Evolutionary conservation across 2,797 vertebrate genomes (phyloP).

Genomic region (Sebastolobus altivelis): DNA sequence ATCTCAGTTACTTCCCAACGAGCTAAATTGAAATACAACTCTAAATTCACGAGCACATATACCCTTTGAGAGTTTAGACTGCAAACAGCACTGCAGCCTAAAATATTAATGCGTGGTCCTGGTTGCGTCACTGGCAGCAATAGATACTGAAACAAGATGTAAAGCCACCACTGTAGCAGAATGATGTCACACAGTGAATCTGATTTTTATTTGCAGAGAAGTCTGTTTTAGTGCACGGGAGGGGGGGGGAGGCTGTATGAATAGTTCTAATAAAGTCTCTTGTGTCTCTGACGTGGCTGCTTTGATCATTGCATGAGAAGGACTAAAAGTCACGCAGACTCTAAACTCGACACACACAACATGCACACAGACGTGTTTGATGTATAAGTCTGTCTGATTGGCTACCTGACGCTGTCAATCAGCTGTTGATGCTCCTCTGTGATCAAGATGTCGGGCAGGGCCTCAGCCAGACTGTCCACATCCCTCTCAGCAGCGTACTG

Average conservation of each 20-base stretch:
- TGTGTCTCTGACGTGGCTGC: not conserved
- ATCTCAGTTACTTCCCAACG: not conserved
- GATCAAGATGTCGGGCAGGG: conserved; percentile 90
- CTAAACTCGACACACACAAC: not conserved
- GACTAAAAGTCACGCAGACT: not conserved
- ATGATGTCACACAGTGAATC: not conserved
- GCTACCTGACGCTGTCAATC: conserved; percentile 95
- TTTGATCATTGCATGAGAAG: not conserved
- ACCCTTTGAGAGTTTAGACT: conserved; percentile 3
- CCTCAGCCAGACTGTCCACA: conserved; percentile 90
- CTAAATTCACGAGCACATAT: not conserved
- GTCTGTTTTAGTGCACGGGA: not conserved
- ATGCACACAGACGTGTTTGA: not conserved
- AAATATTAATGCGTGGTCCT: conserved; percentile 26
- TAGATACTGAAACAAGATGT: conserved; percentile 1
- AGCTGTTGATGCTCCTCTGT: conserved; percentile 90
- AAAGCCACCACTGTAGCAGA: conserved; percentile 1
- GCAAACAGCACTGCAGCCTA: conserved; percentile 11
- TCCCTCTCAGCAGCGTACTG: conserved; percentile 92
- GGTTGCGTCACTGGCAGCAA: conserved; percentile 13
- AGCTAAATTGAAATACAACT: not conserved
- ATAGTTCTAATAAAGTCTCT: conserved; percentile 1
- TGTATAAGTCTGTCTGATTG: not conserved
- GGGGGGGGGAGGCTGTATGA: not conserved
- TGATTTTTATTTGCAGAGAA: conserved; percentile 3